Percentiles rank a stretch among this genome's conserved stretches.
Evolutionary conservation across 2,797 vertebrate genomes (phyloP).

Genomic region (Poeciliopsis turneri): DNA sequence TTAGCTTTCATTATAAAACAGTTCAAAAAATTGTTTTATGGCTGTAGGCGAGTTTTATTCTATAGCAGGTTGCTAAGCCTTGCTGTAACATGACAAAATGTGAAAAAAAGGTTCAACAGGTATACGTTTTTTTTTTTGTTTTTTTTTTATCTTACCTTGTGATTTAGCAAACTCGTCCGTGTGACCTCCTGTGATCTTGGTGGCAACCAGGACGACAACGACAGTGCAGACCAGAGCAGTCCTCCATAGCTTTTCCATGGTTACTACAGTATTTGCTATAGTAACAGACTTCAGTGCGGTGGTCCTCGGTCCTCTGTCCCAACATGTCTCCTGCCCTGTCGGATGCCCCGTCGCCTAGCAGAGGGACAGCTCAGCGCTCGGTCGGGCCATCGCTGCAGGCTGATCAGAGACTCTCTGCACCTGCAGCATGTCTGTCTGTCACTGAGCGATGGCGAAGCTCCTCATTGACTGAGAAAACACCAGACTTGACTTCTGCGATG

Average conservation of each 20-base stretch:
- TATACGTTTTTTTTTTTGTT: too few relatives aligned
- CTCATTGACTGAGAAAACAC: slow-evolving; percentile 35
- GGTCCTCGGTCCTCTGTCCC: slow-evolving; percentile 87
- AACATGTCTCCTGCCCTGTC: slow-evolving; percentile 96
- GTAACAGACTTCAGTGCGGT: slow-evolving; percentile 83
- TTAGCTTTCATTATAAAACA: too few relatives aligned
- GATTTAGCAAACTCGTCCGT: slow-evolving; percentile 80
- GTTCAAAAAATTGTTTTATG: too few relatives aligned
- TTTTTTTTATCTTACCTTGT: slow-evolving; percentile 85
- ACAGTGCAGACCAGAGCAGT: slow-evolving; percentile 86
- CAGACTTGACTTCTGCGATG: slow-evolving; percentile 1
- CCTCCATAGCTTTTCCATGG: slow-evolving; percentile 93
- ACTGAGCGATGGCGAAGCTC: slow-evolving; percentile 30
- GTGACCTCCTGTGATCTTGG: slow-evolving; percentile 74
- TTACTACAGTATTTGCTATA: slow-evolving; percentile 82
- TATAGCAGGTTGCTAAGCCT: too few relatives aligned
- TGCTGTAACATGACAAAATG: not conserved
- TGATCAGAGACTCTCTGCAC: slow-evolving; percentile 32
- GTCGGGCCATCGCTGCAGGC: slow-evolving; percentile 71
- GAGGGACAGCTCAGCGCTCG: slow-evolving; percentile 73
- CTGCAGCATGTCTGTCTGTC: slow-evolving; percentile 18
- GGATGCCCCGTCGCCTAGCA: slow-evolving; percentile 84
- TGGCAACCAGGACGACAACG: slow-evolving; percentile 80
- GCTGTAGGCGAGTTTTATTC: too few relatives aligned
- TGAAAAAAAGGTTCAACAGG: not conserved